phyloP scores from a whole-genome alignment of 2,797 vertebrate genomes.

The Acipenser transmontanus region DNA sequence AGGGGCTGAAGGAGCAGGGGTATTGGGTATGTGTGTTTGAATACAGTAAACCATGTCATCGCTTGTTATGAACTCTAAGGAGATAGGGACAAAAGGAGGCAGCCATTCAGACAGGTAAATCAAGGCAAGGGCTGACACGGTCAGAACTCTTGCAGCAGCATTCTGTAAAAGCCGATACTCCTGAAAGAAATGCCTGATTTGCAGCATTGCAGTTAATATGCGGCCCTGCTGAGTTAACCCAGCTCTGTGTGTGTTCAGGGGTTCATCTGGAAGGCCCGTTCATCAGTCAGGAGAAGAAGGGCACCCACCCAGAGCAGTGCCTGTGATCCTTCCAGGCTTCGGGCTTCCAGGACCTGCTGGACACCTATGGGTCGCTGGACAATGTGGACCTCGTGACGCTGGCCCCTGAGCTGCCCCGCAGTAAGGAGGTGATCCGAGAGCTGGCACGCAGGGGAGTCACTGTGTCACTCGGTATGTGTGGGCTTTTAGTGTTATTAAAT shows the following conservation, averaged over 20 bases:
- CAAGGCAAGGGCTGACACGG: too few species aligned
- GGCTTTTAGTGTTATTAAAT: background rate
- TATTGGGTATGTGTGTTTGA: conserved; percentile 69
- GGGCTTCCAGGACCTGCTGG: conserved; percentile 64
- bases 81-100: too few species aligned
- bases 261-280: conserved; percentile 89
- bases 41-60: too few species aligned
- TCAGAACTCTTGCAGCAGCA: too few species aligned
- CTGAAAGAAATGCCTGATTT: too few species aligned
- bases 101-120: too few species aligned
- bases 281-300: conserved; percentile 85
- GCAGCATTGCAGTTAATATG: too few species aligned
- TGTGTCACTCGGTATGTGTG: conserved; percentile 76
- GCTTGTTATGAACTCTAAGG: too few species aligned
- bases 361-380: conserved; percentile 74
- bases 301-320: conserved; percentile 77
- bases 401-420: conserved; percentile 78
- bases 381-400: conserved; percentile 77
- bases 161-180: too few species aligned
- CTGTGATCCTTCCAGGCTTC: conserved; percentile 62
- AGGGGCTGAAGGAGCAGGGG: conserved; percentile 74
- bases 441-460: conserved; percentile 68
- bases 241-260: conserved; percentile 48
- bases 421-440: conserved; percentile 68
- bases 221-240: too few species aligned